Base-by-base conservation (phyloP, 2,888 invertebrate genomes). In the Agrotis exclamationis region DNA sequence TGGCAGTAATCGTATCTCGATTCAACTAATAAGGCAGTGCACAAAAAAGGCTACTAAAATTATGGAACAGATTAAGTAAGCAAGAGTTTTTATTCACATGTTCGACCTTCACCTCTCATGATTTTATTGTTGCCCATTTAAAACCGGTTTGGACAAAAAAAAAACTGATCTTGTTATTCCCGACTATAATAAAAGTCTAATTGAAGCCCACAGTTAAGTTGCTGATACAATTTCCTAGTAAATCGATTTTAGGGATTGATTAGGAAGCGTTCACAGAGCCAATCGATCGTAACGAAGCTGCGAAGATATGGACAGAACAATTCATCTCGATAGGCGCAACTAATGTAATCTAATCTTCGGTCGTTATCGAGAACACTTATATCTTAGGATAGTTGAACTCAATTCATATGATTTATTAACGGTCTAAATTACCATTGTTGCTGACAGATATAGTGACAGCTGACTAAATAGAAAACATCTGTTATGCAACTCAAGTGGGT, bases 391-490 rank as follows among this genome's bases (percentile, higher is more conserved):
- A 67, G 67, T 76, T 83, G 72, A 77, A 81, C 85, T 83, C 79
- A 63, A 76, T 79, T 76, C 64, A 63, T 70, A 79, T 79, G 70
- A 85, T 84, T 79, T 85, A 85, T 85, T 74, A 74, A 76, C 63
- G 56, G 62, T 22, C 70, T 66, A 69, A 74, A 56, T 70, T 60
- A 24, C 71, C 44, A 73, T 74, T 67, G 78, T 71, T 53, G 60
- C 57, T 74, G 83, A 78, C 81, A 81, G 74, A 73, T 76, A 79
- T 78, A 85, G 59, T 75, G 71, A 83, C 84, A 76, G 78, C 78
- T 85, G 73, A 65, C 22, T 77, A 83, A 85, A 84, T 74, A 83
- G 62, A 78, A 72, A 83, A 63, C 82, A 84, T 82, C 75, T 81
- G 85, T 74, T 85, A 63, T 56, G 60, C 56, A 70, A 76, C 63